Evolutionary conservation across 2,113 vertebrate genomes (phyloP).

Genomic region (Odocoileus hemionus): DNA sequence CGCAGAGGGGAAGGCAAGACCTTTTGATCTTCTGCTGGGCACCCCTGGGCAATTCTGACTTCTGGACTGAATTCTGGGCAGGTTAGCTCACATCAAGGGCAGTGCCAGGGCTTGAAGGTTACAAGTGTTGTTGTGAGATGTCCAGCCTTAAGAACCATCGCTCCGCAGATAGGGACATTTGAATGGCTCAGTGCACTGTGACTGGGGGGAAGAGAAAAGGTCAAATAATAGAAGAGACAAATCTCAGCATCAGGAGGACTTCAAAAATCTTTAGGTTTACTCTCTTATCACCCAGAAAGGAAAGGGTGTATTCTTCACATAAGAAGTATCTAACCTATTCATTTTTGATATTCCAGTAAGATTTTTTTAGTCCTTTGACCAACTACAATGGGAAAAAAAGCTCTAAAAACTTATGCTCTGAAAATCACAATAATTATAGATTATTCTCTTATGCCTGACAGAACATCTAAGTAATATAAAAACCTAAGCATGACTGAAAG

Average conservation of each 20-base stretch:
- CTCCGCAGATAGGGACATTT: background rate
- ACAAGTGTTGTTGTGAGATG: background rate
- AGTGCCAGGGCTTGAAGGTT: background rate
- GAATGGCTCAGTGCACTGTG: background rate
- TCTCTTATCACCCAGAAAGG: background rate
- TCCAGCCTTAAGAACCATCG: background rate
- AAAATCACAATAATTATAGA: background rate
- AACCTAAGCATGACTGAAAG: background rate
- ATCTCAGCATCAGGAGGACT: background rate
- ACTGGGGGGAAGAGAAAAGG: background rate
- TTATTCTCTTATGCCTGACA: background rate
- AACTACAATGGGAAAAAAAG: background rate
- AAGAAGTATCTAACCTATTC: background rate
- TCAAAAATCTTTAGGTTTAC: background rate
- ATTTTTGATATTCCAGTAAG: background rate
- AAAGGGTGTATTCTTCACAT: background rate
- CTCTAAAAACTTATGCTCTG: background rate
- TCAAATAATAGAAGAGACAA: background rate
- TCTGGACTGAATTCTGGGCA: background rate
- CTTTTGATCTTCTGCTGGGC: conserved; percentile 39
- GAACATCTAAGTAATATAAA: background rate
- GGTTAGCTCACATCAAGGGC: background rate
- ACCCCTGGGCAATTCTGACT: background rate
- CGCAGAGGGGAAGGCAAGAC: background rate
- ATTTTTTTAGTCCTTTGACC: background rate